A percentile compares a stretch with the other conserved stretches of the same genome.
phyloP scores from a whole-genome alignment of 2,888 invertebrate genomes.

The Scelioninae gen. 1 region DNA sequence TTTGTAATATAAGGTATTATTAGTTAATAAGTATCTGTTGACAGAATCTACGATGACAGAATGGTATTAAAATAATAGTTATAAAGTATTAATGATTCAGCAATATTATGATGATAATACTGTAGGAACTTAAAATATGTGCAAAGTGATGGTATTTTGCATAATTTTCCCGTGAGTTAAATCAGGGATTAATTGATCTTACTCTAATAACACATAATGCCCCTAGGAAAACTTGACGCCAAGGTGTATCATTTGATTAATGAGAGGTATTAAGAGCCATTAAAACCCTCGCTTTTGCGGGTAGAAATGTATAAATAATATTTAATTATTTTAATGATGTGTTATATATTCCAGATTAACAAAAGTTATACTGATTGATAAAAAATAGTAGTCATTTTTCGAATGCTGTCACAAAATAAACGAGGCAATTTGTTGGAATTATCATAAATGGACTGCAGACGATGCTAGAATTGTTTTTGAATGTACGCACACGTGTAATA shows the following conservation, averaged over 20 bases:
- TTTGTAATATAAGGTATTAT: too few relatives aligned
- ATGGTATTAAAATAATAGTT: too few relatives aligned
- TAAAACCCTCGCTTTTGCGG: slow-evolving; percentile 7
- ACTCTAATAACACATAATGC: slow-evolving; percentile 38
- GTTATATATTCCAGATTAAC: slow-evolving; percentile 43
- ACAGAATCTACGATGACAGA: too few relatives aligned
- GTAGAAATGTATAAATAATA: slow-evolving; percentile 41
- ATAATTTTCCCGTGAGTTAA: slow-evolving; percentile 19
- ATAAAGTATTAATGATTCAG: neutral
- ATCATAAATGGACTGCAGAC: slow-evolving; percentile 38
- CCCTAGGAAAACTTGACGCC: slow-evolving; percentile 35
- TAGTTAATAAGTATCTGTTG: too few relatives aligned
- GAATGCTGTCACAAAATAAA: slow-evolving; percentile 26
- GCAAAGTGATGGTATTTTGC: slow-evolving; percentile 10
- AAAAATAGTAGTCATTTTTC: slow-evolving; percentile 25
- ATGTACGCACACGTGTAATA: slow-evolving; percentile 40
- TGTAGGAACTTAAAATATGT: neutral
- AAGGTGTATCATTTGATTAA: slow-evolving; percentile 42
- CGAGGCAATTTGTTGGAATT: slow-evolving; percentile 46
- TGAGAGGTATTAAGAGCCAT: slow-evolving; percentile 29
- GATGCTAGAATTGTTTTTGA: slow-evolving; percentile 37
- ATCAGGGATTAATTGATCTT: slow-evolving; percentile 40
- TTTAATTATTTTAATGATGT: slow-evolving; percentile 49
- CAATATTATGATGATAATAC: neutral
- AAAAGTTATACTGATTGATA: slow-evolving; percentile 22